A percentile compares a stretch with the other conserved stretches of the same genome.
These are phyloP conservation scores for Margaritifera margaritifera DNA, from an alignment of 2,888 invertebrate genomes.

Conservation along the genomic window DNA sequence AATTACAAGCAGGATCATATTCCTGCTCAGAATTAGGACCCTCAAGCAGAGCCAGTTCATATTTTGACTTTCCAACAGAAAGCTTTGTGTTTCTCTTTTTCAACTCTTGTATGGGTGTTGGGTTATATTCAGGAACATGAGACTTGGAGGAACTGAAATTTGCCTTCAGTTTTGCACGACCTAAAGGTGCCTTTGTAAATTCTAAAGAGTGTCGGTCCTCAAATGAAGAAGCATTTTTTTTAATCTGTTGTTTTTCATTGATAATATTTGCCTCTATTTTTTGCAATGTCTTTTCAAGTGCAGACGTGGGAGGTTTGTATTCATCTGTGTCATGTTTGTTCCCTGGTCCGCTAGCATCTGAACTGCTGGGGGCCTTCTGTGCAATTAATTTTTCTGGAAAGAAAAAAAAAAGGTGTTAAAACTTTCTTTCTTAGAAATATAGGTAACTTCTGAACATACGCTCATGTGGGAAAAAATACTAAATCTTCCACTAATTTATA, in stretches of 20 bases:
- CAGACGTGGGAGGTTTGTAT: slow-evolving; percentile 15
- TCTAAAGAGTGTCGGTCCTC: neutral
- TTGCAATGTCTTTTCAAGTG: slow-evolving; percentile 31
- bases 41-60: slow-evolving; percentile 28
- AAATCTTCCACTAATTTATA: too few relatives aligned
- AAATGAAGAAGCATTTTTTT: slow-evolving; percentile 5
- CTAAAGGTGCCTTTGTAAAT: neutral
- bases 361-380: too few relatives aligned
- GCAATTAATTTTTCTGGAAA: too few relatives aligned
- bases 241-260: slow-evolving; percentile 29
- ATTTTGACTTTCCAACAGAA: slow-evolving; percentile 28
- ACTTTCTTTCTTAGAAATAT: too few relatives aligned
- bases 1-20: slow-evolving; percentile 65
- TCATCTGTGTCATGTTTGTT: too few relatives aligned
- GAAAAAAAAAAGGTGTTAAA: too few relatives aligned
- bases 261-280: slow-evolving; percentile 35
- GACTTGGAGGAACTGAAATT: slow-evolving; percentile 26
- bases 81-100: slow-evolving; percentile 29
- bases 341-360: too few relatives aligned
- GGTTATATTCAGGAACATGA: slow-evolving; percentile 56
- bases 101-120: slow-evolving; percentile 55
- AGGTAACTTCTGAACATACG: too few relatives aligned
- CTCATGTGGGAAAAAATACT: too few relatives aligned
- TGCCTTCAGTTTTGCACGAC: slow-evolving; percentile 5
- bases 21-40: slow-evolving; percentile 44